Conservation (phyloP, 1,140 invertebrate species). For the Metaphire vulgaris region DNA sequence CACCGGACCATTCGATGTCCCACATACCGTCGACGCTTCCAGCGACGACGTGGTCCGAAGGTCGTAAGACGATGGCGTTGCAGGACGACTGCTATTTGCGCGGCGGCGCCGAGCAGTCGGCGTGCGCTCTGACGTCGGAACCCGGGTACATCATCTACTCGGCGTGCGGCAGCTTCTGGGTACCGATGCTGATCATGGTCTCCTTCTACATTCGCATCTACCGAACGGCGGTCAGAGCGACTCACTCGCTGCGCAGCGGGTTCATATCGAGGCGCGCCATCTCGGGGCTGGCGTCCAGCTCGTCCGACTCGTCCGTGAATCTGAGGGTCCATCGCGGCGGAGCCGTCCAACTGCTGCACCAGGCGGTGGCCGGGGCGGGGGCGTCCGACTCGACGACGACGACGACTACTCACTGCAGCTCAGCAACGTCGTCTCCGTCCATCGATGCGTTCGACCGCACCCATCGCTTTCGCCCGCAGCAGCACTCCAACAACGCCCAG, state of each 20-base stretch:
- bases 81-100: neutral
- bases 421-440: neutral
- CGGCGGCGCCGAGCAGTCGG: conserved; percentile 42
- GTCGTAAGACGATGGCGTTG: neutral
- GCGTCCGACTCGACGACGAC: too few species aligned
- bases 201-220: conserved; percentile 94
- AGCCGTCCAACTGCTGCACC: neutral
- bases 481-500: neutral
- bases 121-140: conserved; percentile 71
- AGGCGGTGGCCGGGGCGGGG: too few species aligned
- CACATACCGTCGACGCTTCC: neutral
- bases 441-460: neutral
- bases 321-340: neutral
- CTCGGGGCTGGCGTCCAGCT: neutral
- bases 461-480: neutral
- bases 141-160: conserved; percentile 87
- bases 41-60: conserved; percentile 37
- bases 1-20: neutral
- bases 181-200: conserved; percentile 90
- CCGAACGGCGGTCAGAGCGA: conserved; percentile 75
- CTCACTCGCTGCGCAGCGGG: conserved; percentile 48
- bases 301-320: neutral
- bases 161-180: conserved; percentile 83
- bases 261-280: conserved; percentile 47
- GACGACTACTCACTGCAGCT: neutral